Conservation (phyloP, 2,113 vertebrate species). For the Periophthalmodon schlosseri region DNA sequence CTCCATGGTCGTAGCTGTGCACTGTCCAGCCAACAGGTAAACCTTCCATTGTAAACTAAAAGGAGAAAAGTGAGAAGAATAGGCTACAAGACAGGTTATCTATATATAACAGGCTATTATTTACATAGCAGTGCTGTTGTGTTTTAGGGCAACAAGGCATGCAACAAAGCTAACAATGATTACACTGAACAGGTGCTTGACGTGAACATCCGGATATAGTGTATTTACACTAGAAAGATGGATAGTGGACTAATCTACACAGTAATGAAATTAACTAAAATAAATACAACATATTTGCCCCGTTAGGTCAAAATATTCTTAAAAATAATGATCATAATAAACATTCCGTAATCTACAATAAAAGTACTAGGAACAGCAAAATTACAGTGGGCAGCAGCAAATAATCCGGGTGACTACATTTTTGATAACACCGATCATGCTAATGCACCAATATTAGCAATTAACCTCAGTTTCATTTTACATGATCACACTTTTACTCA, state of each 20-base stretch:
- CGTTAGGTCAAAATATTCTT: too few relatives aligned
- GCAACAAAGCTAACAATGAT: background rate
- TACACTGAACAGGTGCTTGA: background rate
- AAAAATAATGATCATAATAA: too few relatives aligned
- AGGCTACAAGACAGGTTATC: background rate
- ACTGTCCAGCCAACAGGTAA: conserved; percentile 36
- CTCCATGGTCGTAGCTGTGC: background rate
- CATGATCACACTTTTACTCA: background rate
- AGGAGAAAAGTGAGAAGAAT: background rate
- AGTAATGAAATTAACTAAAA: too few relatives aligned
- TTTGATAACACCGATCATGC: background rate
- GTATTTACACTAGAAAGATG: background rate
- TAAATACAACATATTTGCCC: too few relatives aligned
- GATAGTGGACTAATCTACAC: background rate
- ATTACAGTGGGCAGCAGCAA: too few relatives aligned
- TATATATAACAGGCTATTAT: background rate
- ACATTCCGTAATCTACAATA: too few relatives aligned
- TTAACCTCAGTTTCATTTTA: background rate
- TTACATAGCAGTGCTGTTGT: background rate
- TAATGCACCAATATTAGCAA: background rate
- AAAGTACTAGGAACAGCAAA: too few relatives aligned
- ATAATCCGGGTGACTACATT: background rate
- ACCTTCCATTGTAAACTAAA: conserved; percentile 52
- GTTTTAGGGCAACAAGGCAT: background rate
- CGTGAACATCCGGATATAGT: background rate